These are phyloP conservation scores for Hydrotaea cyrtoneurina DNA, from an alignment of 2,888 invertebrate species.

Conservation along the genomic window DNA sequence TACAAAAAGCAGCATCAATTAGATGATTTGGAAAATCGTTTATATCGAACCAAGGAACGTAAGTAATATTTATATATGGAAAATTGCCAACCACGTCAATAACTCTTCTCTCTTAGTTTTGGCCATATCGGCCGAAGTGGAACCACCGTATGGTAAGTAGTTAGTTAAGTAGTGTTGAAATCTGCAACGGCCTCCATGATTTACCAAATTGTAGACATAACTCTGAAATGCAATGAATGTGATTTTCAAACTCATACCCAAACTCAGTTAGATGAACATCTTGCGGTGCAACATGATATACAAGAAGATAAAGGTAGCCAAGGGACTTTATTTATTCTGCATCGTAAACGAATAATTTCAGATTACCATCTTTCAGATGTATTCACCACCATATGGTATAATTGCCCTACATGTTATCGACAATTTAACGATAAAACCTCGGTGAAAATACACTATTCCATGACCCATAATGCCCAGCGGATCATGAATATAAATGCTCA, in stretches of 20 bases:
- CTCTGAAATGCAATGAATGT: constrained; percentile 54
- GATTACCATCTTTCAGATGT: constrained; percentile 68
- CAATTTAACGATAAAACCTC: constrained; percentile 73
- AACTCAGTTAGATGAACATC: constrained; percentile 72
- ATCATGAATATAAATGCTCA: constrained; percentile 57
- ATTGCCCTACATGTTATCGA: constrained; percentile 73
- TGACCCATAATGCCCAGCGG: constrained; percentile 29
- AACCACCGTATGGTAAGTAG: constrained; percentile 56
- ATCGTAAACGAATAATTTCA: too few species aligned
- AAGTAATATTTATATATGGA: constrained; percentile 18
- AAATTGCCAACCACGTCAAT: too few species aligned
- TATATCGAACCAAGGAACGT: constrained; percentile 55
- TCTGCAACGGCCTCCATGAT: background rate
- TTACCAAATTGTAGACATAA: constrained; percentile 44
- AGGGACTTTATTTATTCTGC: background rate
- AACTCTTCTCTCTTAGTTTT: constrained; percentile 14
- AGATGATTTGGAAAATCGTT: constrained; percentile 48
- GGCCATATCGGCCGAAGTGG: background rate
- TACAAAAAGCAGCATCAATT: constrained; percentile 60
- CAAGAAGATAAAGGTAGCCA: constrained; percentile 71
- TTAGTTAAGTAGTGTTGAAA: background rate
- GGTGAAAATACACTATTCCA: constrained; percentile 72
- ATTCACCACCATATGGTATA: constrained; percentile 67
- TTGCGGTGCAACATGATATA: constrained; percentile 72
- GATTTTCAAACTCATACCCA: constrained; percentile 47